Conservation (phyloP, 2,888 invertebrate genomes). For the Papilio gigon region DNA sequence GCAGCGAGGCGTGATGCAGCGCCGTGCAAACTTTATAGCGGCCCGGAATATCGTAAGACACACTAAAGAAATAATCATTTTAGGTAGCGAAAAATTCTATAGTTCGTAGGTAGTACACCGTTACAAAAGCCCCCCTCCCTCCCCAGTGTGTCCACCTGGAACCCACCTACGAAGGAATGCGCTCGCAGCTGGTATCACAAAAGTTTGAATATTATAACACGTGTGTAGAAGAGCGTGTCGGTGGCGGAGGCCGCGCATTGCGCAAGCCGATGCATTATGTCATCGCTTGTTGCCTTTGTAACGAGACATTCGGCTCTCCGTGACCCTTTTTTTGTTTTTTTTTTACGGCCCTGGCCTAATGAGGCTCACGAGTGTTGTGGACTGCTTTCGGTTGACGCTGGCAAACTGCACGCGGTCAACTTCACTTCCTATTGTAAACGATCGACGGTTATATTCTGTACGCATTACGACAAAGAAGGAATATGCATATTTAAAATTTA, state of each 20-base stretch:
- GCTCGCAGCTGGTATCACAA: neutral
- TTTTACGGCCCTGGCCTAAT: neutral
- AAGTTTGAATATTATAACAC: neutral
- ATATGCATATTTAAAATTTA: too few species aligned
- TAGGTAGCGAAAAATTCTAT: too few species aligned
- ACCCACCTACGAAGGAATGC: neutral
- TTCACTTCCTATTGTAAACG: neutral
- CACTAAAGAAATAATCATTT: neutral
- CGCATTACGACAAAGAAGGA: neutral
- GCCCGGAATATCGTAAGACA: neutral
- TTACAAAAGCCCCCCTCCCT: too few species aligned
- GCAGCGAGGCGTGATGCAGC: neutral
- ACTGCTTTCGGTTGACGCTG: neutral
- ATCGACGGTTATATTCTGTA: too few species aligned
- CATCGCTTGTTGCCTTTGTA: constrained; percentile 17
- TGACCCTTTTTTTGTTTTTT: constrained; percentile 21
- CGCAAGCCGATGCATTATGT: constrained; percentile 31
- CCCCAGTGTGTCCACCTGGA: too few species aligned
- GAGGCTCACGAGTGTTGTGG: constrained; percentile 3
- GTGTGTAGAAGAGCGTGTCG: constrained; percentile 19
- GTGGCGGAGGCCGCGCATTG: constrained; percentile 11
- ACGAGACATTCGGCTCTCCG: constrained; percentile 19
- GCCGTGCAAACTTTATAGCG: neutral
- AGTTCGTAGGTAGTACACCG: too few species aligned
- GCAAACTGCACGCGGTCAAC: neutral